phyloP scores from a whole-genome alignment of 2,113 vertebrate species.

The Hippocampus zosterae region DNA sequence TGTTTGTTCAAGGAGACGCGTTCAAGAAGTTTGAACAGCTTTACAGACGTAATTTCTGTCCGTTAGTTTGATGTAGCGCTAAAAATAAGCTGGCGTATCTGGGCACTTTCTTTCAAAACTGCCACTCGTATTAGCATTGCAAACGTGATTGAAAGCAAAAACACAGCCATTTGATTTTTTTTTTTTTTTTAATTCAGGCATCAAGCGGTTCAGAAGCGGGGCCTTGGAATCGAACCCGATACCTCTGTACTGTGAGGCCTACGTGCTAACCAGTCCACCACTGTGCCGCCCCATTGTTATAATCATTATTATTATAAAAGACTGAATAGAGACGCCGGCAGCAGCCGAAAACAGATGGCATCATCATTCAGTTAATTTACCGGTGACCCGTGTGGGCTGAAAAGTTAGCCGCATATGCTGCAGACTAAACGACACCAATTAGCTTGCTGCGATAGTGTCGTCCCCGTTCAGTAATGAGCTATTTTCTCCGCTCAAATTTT shows the following conservation, averaged over 20 bases:
- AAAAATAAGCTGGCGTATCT: too few relatives aligned
- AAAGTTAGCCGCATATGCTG: constrained; percentile 44
- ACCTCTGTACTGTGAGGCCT: too few relatives aligned
- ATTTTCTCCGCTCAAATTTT: constrained; percentile 57
- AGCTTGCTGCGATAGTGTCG: constrained; percentile 43
- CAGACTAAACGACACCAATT: constrained; percentile 59
- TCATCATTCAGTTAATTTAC: constrained; percentile 54
- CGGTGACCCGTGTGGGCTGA: constrained; percentile 42
- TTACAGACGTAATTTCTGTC: too few relatives aligned
- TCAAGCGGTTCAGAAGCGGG: too few relatives aligned
- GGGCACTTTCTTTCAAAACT: too few relatives aligned
- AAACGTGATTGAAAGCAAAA: too few relatives aligned
- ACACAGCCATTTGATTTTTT: too few relatives aligned
- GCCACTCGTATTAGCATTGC: too few relatives aligned
- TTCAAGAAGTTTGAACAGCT: too few relatives aligned
- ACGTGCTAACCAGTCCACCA: neutral
- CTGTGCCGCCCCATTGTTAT: neutral
- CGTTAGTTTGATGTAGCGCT: too few relatives aligned
- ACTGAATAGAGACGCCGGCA: neutral
- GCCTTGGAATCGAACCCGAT: too few relatives aligned
- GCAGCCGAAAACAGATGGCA: constrained; percentile 19
- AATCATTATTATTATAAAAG: neutral
- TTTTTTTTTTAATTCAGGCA: too few relatives aligned
- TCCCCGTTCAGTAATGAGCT: constrained; percentile 54
- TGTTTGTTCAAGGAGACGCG: constrained; percentile 12